Conservation (phyloP, 1,140 invertebrate genomes). For the Lordiphosa stackelbergi region DNA sequence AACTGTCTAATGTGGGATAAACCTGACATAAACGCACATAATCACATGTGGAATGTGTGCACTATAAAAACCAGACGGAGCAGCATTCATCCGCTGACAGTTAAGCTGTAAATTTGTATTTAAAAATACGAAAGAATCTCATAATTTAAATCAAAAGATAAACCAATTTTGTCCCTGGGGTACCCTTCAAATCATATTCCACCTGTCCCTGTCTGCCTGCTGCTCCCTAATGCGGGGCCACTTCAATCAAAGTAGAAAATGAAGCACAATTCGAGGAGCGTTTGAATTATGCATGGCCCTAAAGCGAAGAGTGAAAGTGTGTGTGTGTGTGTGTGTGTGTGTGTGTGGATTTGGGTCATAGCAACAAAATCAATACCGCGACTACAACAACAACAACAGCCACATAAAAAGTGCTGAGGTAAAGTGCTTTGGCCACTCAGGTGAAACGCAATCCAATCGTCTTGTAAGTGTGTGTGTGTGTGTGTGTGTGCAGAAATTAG, state of each 20-base stretch:
- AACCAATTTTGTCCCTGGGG: conserved; percentile 22
- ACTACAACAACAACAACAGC: conserved; percentile 8
- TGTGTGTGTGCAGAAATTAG: conserved; percentile 1
- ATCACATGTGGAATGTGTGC: too few relatives aligned
- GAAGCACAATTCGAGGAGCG: conserved; percentile 40
- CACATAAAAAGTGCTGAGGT: conserved; percentile 6
- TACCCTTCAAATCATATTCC: not conserved
- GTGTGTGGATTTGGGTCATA: conserved; percentile 53
- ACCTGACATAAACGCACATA: too few relatives aligned
- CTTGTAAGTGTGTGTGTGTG: not conserved
- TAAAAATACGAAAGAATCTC: conserved; percentile 13
- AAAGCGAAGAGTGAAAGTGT: conserved; percentile 4
- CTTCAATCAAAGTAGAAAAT: conserved; percentile 29
- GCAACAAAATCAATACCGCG: conserved; percentile 58
- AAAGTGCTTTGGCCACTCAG: conserved; percentile 15
- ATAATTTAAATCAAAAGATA: conserved; percentile 43
- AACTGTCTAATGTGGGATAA: too few relatives aligned
- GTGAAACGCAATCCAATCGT: conserved; percentile 4
- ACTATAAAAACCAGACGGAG: not conserved
- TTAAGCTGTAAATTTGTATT: not conserved
- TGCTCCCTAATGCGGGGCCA: conserved; percentile 1
- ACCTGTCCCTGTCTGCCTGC: not conserved
- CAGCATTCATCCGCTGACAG: conserved; percentile 4
- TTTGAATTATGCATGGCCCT: conserved; percentile 57
- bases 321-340: conserved; percentile 3